phyloP scores from a whole-genome alignment of 2,888 invertebrate species.

The Lithodes maja region DNA sequence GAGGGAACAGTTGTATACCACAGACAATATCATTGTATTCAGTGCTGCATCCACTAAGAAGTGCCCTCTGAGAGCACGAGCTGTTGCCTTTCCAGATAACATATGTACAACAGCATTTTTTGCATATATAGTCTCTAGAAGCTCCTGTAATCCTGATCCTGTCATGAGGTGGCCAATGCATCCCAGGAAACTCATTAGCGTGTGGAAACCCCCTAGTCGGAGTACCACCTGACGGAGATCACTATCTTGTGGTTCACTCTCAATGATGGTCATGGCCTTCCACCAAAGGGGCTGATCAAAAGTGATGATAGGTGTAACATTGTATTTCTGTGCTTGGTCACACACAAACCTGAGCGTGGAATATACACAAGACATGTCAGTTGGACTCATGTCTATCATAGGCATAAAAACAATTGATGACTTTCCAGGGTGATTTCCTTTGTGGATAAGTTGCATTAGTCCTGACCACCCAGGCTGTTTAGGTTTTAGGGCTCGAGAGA shows the following conservation, averaged over 20 bases:
- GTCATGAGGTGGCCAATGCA: constrained; percentile 3
- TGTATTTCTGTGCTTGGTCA: constrained; percentile 1
- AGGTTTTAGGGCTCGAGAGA: too few species aligned
- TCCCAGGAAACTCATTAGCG: constrained; percentile 16
- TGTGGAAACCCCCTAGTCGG: constrained; percentile 22
- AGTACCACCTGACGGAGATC: too few species aligned
- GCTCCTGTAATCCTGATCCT: constrained; percentile 9
- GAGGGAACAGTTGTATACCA: background rate
- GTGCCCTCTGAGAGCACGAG: background rate
- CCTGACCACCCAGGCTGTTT: too few species aligned
- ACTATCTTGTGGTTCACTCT: constrained; percentile 3
- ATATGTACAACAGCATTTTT: background rate
- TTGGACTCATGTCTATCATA: constrained; percentile 33
- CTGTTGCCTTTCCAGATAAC: background rate
- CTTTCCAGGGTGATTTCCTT: too few species aligned
- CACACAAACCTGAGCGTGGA: constrained; percentile 1
- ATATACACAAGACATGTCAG: constrained; percentile 3
- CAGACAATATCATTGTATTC: background rate
- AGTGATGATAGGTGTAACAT: background rate
- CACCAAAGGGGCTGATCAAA: too few species aligned
- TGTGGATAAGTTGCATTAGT: too few species aligned
- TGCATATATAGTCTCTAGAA: constrained; percentile 3
- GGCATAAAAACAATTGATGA: too few species aligned
- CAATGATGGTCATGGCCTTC: background rate
- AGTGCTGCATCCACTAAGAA: background rate